Evolutionary conservation across 35 echinoderm and acorn worm species (phyloP), one percentile per base, ranked within the genome.

Genomic region (Apostichopus parvimensis): DNA sequence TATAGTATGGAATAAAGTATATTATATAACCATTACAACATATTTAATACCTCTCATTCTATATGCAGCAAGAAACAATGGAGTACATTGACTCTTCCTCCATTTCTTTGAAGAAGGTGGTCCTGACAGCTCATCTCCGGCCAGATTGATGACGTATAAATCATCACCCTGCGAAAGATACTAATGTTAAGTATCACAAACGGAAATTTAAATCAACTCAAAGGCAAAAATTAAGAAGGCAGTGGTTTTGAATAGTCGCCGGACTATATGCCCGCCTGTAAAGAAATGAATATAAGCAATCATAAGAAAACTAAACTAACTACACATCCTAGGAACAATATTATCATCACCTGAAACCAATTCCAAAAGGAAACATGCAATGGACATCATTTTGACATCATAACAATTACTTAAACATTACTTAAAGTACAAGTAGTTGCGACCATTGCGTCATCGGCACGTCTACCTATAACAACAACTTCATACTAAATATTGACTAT

Each of bases 21-120:
- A 45, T 45, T 45, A 45, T 3, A 45, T 2, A 45, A 45, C 34
- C 34, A 45, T 45, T 45, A 45, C 34, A 45, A 45, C 34, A 45
- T 45, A 45, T 45, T 45, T 45, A 45, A 45, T 86, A 98, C 96
- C 90, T 95, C 96, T 93, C 73, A 93, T 62, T 4, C 56, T 92
- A 70, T 98, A 95, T 26, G 93, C 93, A 71, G 92, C 95, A 91
- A 98, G 93, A 77, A 98, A 95, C 53, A 98, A 83, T 1, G 96
- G 93, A 20, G 96, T 95, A 57, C 96, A 98, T 54, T 93, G 91
- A 89, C 96, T 98, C 62, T 98, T 95, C 82, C 95, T 98, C 9
- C 91, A 87, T 77, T 93, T 95, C 82, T 95, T 98, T 1, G 52
- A 15, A 17, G 93, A 84, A 4, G 93, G 92, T 9, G 96, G 96